Evolutionary conservation across 1,140 invertebrate genomes (phyloP), one percentile per base, ranked within the genome.

Genomic region (Hylaeus volcanicus): DNA sequence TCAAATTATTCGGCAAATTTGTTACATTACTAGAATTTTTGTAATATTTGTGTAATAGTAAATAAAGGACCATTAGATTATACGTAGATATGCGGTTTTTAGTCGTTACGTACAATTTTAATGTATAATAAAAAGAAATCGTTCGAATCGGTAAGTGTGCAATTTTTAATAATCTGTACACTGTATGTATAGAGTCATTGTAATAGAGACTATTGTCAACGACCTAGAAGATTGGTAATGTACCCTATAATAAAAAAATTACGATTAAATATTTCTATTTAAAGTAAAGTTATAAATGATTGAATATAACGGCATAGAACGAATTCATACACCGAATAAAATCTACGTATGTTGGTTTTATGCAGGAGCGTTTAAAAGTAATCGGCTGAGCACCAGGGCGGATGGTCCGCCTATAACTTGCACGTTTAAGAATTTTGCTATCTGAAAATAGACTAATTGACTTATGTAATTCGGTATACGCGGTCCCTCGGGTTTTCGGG

Each of bases 361-460:
- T 3, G 39, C 15, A 9, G n/a, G 14, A 26, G 41, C 26, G 39
- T 79, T 15, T 5, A 45, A 26, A 73, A 73, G 55, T 71, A 77
- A 71, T 61, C 75, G 70, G 51, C 45, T 1, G 43, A 56, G n/a
- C 26, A 58, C 5, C 66, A 26, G 9, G 1, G 26, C 51, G 48
- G 43, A 26, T 5, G 39, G 39, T 3, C 41, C 15, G 71, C 5
- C 60, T 79, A 37, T 74, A 74, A 79, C 77, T 65, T 41, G 48
- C 53, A 45, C 61, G 70, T 79, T 79, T 74, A 79, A 79, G 77
- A 79, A 79, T 79, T 79, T 79, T 65, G 61, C 77, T 53, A 79
- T 74, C 77, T 79, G 77, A 79, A 79, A 79, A 79, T 79, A 79
- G 77, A 79, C 77, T 79, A 79, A 79, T 79, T 79, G 77, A 79